Evolutionary conservation across 2,888 invertebrate species (phyloP).

Genomic region (Ichneumoninae sp.): DNA sequence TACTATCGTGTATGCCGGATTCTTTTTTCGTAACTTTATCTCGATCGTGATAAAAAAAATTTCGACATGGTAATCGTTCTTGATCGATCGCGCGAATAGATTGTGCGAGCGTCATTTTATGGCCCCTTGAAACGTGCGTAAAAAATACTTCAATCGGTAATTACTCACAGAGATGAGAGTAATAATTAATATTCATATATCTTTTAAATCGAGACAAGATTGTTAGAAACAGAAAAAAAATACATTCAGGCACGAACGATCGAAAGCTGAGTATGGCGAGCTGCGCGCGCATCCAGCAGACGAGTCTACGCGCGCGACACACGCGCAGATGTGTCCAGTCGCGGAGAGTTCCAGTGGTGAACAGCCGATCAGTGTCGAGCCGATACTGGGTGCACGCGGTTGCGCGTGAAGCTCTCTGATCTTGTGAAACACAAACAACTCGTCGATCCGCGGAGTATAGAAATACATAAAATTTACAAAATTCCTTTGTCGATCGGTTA

Average conservation of each 20-base stretch:
- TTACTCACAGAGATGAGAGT: too few species aligned
- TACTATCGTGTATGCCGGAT: background rate
- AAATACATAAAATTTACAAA: background rate
- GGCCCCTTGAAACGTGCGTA: background rate
- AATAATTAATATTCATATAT: too few species aligned
- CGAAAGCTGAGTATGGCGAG: background rate
- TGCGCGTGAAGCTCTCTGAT: background rate
- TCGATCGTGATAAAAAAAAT: background rate
- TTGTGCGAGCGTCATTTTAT: too few species aligned
- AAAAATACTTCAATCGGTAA: background rate
- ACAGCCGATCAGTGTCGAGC: slow-evolving; percentile 53
- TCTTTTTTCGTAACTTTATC: slow-evolving; percentile 1
- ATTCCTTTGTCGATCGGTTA: background rate
- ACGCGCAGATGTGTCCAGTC: slow-evolving; percentile 6
- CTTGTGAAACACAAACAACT: slow-evolving; percentile 18
- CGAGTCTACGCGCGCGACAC: slow-evolving; percentile 14
- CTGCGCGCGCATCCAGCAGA: slow-evolving; percentile 63
- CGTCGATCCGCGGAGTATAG: too few species aligned
- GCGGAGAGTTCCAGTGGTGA: background rate
- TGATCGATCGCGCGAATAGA: background rate
- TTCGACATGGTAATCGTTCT: background rate
- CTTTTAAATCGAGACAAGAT: too few species aligned
- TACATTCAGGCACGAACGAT: too few species aligned
- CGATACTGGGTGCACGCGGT: slow-evolving; percentile 45
- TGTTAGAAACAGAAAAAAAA: too few species aligned